Percentiles rank a stretch among this genome's conserved stretches.
Conservation (phyloP, 2,113 vertebrate species). For the Dasyornis broadbenti region DNA sequence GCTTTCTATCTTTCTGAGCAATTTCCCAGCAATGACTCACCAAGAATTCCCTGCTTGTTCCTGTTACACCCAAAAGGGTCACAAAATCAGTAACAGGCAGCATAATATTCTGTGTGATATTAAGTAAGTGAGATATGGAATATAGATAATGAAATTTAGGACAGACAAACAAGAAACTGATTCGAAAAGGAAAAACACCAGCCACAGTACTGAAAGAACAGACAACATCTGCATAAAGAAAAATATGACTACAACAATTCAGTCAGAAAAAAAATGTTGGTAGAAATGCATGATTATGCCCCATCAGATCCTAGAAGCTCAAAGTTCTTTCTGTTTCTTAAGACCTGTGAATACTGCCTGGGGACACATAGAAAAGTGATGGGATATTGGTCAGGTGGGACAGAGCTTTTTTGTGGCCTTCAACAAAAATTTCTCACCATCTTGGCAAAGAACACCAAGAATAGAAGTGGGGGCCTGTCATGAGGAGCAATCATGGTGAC, state of each 20-base stretch:
- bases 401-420: background rate
- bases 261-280: background rate
- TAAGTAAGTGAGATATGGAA: background rate
- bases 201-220: background rate
- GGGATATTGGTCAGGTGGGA: background rate
- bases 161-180: background rate
- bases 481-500: background rate
- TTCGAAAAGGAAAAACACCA: background rate
- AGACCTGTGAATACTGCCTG: background rate
- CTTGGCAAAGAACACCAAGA: background rate
- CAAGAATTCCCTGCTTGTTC: fast-evolving
- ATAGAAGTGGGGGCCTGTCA: background rate
- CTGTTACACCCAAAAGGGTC: background rate
- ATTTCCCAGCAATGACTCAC: background rate
- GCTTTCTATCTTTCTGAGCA: background rate
- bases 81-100: background rate
- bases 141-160: background rate
- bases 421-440: background rate
- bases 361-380: background rate
- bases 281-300: background rate
- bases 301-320: background rate
- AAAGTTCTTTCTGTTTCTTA: background rate
- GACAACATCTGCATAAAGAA: background rate
- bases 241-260: background rate
- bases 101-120: background rate